Evolutionary conservation across 2,113 vertebrate species (phyloP).

Genomic region (Psittacara wagleri): DNA sequence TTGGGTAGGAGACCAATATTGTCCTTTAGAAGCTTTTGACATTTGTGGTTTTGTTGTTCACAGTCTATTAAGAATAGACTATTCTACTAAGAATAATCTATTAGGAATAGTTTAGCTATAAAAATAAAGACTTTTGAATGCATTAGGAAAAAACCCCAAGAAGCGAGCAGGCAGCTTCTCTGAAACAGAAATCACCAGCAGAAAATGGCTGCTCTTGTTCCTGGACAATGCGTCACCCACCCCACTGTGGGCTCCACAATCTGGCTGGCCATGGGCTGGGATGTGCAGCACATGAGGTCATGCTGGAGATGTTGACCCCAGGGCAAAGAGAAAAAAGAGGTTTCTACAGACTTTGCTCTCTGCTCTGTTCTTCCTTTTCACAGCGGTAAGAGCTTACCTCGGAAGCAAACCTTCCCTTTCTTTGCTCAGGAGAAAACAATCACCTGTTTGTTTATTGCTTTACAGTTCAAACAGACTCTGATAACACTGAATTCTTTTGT

Average conservation of each 20-base stretch:
- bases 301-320: neutral
- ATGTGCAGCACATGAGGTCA: neutral
- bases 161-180: neutral
- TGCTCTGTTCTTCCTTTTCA: conserved; percentile 7
- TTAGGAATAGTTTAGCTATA: neutral
- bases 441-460: conserved; percentile 71
- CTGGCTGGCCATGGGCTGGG: neutral
- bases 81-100: neutral
- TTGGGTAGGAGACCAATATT: neutral
- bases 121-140: neutral
- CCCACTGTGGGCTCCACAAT: neutral
- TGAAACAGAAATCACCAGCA: neutral
- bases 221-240: neutral
- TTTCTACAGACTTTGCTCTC: neutral
- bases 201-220: neutral
- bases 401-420: conserved; percentile 21
- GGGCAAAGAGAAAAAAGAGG: neutral
- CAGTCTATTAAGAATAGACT: neutral
- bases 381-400: conserved; percentile 6
- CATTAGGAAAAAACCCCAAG: neutral
- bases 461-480: conserved; percentile 55
- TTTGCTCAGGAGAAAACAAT: conserved; percentile 45
- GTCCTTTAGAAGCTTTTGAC: neutral
- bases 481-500: conserved; percentile 65
- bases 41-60: neutral